Evolutionary conservation across 2,888 invertebrate species (phyloP).

Genomic region (Dryobota labecula): DNA sequence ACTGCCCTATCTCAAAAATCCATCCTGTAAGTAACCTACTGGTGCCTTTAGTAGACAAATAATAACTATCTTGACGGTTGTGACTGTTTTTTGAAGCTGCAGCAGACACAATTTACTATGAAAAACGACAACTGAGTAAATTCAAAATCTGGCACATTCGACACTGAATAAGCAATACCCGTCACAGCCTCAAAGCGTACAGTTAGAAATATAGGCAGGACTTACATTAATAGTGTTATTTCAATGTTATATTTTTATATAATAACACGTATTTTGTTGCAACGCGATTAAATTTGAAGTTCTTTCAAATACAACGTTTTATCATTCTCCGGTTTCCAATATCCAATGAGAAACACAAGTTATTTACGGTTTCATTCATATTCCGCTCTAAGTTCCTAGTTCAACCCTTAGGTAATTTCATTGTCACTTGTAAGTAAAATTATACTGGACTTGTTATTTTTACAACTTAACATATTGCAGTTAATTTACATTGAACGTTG

Average conservation of each 20-base stretch:
- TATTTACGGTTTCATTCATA: slow-evolving; percentile 1
- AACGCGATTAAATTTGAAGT: background rate
- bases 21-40: background rate
- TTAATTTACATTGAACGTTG: slow-evolving; percentile 20
- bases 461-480: slow-evolving; percentile 9
- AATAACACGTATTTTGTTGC: background rate
- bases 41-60: slow-evolving; percentile 4
- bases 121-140: slow-evolving; percentile 8
- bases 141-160: background rate
- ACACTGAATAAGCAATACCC: slow-evolving; percentile 15
- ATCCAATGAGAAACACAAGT: background rate
- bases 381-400: slow-evolving; percentile 6
- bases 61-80: background rate
- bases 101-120: background rate
- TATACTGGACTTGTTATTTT: slow-evolving; percentile 26
- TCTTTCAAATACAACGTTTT: background rate
- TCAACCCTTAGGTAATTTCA: slow-evolving; percentile 1
- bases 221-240: background rate
- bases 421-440: slow-evolving; percentile 29
- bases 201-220: slow-evolving; percentile 7
- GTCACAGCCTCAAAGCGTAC: slow-evolving; percentile 10
- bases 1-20: too few species aligned
- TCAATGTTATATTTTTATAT: background rate
- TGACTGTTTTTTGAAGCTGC: background rate
- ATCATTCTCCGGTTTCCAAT: background rate